Conservation (phyloP, 2,113 vertebrate genomes). For the Tringa solitaria region DNA sequence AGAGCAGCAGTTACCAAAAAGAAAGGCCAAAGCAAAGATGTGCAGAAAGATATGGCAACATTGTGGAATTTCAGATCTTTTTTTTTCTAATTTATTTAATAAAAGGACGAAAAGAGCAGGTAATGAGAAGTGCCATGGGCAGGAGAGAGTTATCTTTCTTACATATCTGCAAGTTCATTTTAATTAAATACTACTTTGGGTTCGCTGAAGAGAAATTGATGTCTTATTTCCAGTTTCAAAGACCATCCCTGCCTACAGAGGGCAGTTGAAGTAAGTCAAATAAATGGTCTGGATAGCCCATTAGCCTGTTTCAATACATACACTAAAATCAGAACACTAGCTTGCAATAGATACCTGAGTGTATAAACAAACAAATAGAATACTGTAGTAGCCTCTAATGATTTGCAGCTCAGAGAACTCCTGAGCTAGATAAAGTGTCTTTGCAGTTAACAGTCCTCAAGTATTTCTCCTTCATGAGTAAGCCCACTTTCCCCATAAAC, state of each 20-base stretch:
- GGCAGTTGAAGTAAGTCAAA: background rate
- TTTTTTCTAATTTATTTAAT: background rate
- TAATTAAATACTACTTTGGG: background rate
- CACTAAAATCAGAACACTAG: background rate
- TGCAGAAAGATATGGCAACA: constrained; percentile 21
- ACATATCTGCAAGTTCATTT: background rate
- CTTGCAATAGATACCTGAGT: background rate
- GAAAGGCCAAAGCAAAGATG: constrained; percentile 4
- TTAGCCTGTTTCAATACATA: background rate
- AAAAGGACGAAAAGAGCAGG: background rate
- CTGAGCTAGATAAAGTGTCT: background rate
- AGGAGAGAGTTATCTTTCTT: background rate
- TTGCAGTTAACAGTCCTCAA: background rate
- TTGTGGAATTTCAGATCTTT: background rate
- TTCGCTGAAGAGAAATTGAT: background rate
- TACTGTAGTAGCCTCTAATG: background rate
- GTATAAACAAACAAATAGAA: background rate
- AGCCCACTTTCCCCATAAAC: background rate
- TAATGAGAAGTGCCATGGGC: background rate
- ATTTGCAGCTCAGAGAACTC: background rate
- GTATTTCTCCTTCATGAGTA: background rate
- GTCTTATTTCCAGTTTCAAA: background rate
- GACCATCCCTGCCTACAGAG: background rate
- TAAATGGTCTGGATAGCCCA: background rate
- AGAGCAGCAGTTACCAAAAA: background rate